A percentile compares a stretch with the other conserved stretches of the same genome.
Evolutionary conservation across 2,113 vertebrate species (phyloP).

Genomic region (Cygnus buccinator): DNA sequence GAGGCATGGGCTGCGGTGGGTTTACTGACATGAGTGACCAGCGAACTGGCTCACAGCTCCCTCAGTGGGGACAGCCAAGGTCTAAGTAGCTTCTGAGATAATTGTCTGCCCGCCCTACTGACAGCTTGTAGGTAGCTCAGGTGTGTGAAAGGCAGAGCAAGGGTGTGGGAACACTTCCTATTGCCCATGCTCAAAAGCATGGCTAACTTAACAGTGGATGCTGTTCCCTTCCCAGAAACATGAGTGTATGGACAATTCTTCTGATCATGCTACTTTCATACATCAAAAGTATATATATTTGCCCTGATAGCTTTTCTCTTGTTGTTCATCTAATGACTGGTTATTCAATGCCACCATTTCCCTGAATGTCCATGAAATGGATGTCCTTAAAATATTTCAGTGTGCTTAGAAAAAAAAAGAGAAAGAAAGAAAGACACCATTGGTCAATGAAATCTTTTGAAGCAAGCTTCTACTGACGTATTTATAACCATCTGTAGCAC

Average conservation of each 20-base stretch:
- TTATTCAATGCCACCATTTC: neutral
- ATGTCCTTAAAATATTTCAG: neutral
- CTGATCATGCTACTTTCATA: neutral
- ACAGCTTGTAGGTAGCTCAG: neutral
- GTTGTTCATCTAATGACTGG: neutral
- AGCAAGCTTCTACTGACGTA: neutral
- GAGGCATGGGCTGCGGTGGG: neutral
- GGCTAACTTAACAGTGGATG: neutral
- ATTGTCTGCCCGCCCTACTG: neutral
- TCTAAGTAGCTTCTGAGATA: neutral
- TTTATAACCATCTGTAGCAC: neutral
- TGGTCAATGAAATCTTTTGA: neutral
- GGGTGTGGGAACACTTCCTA: neutral
- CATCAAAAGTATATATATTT: neutral
- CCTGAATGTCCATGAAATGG: neutral
- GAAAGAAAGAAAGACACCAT: neutral
- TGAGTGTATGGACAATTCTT: neutral
- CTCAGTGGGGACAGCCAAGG: neutral
- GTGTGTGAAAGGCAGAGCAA: neutral
- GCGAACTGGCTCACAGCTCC: neutral
- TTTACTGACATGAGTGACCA: neutral
- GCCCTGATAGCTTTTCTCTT: neutral
- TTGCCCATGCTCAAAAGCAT: neutral
- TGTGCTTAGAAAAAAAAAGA: neutral
- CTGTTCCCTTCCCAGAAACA: neutral